Conservation (phyloP, 1,140 invertebrate genomes). For the Mercenaria mercenaria region DNA sequence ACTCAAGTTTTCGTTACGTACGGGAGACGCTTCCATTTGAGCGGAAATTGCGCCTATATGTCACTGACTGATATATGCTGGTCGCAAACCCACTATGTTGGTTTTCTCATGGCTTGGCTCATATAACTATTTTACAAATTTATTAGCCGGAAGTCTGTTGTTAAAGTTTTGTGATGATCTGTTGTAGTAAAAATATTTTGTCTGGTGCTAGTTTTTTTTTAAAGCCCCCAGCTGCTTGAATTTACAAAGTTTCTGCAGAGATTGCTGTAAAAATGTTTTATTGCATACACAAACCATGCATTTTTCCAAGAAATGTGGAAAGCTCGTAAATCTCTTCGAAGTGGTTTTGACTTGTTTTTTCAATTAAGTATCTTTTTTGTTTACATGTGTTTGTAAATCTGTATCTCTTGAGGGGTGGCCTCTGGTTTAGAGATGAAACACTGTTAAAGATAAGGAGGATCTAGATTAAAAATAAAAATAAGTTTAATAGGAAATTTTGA, state of each 20-base stretch:
- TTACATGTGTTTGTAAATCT: conserved; percentile 20
- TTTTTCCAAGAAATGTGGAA: neutral
- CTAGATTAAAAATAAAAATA: neutral
- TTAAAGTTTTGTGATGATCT: no score
- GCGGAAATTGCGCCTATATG: no score
- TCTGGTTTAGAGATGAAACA: neutral
- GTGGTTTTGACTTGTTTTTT: neutral
- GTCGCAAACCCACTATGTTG: no score
- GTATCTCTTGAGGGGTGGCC: neutral
- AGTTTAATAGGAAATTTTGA: neutral
- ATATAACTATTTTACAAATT: no score
- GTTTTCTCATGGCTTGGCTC: no score
- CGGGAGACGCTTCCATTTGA: no score
- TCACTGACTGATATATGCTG: no score
- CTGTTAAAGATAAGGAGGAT: neutral
- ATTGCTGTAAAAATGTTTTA: conserved; percentile 19
- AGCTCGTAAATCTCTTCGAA: conserved; percentile 5
- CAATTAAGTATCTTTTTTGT: conserved; percentile 28
- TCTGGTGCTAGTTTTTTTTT: conserved; percentile 10
- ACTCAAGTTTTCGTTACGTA: no score
- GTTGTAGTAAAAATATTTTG: neutral
- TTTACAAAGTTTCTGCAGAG: conserved; percentile 16
- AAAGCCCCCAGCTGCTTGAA: neutral
- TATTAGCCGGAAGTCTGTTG: no score
- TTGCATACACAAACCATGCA: conserved; percentile 21